Base-by-base conservation (phyloP, 2,797 vertebrate species). In the Coregonus sp. region DNA sequence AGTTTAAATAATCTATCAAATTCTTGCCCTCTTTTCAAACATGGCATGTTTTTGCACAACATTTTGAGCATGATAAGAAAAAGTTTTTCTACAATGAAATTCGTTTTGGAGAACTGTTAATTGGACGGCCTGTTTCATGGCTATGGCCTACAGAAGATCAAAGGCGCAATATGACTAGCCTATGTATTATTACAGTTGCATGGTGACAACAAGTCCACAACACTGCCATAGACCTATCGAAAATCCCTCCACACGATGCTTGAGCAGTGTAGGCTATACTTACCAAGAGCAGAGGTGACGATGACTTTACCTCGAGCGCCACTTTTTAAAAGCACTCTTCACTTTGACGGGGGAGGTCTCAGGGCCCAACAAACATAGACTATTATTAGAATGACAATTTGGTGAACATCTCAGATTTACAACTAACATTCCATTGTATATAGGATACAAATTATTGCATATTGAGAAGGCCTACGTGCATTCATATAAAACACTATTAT, bases 1-100 rank as follows among this genome's bases (percentile, higher is more conserved):
- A 77, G 89, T 93, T 93, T 93, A 88, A 47, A 90, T 93, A 93
- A 95, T 95, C 91, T 93, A 95, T 95, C 94, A 95, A 93, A 91
- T 92, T 86, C 89, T 89, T 91, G 88, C 86, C 80, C 84, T 85
- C 92, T 90, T 93, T 86, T 83, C 73, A 92, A 86, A 63, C 20
- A 11, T 25, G 7, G 5, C 76, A 84, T 80, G 2, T 47, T 47
- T 40, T 47, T 81, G 86, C 51, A 69, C 9, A 18, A 63, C 59
- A 69, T 29, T 52, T 75, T 59, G 51, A 67, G 63, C 74, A 65
- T n/a, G 2, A 61, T 5, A 54, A 35, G 25, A 15, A 12, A 20
- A 67, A 67, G 4, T 5, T 54, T 14, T 7, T 67, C 63, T 20
- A 16, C 18, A 56, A 77, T 74, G 15, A 52, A 75, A 14, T 29